Percentiles rank a stretch among this genome's conserved stretches.
Conservation (phyloP, 2,113 vertebrate genomes). For the Paradisaea rubra region DNA sequence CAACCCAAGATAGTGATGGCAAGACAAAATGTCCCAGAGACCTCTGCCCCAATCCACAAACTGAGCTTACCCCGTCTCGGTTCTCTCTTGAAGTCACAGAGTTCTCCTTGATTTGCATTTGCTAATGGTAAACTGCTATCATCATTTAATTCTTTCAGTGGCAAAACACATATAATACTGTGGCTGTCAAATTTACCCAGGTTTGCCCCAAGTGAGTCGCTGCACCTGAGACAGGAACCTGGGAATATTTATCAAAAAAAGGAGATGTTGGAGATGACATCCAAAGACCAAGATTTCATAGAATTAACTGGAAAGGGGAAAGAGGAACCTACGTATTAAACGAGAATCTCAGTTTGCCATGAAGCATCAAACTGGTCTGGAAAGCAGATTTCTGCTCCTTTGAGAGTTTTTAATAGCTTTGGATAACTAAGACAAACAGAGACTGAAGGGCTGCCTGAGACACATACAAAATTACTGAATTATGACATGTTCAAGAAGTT, state of each 20-base stretch:
- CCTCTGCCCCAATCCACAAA: neutral
- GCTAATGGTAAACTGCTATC: neutral
- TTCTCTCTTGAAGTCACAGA: neutral
- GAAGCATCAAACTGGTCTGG: neutral
- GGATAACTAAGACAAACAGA: slow-evolving; percentile 36
- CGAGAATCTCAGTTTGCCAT: neutral
- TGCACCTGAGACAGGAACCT: neutral
- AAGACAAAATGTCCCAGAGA: neutral
- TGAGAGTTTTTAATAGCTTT: neutral
- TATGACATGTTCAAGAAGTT: slow-evolving; percentile 32
- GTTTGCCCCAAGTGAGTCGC: neutral
- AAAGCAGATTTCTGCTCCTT: slow-evolving; percentile 17
- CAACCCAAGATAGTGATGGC: neutral
- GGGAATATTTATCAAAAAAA: neutral
- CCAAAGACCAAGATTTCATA: neutral
- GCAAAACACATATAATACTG: neutral
- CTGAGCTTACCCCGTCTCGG: neutral
- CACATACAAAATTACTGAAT: slow-evolving; percentile 42
- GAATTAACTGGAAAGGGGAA: neutral
- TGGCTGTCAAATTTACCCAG: neutral
- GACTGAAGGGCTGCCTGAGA: slow-evolving; percentile 17
- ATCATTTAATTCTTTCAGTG: neutral
- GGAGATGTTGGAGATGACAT: neutral
- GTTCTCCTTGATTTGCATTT: neutral
- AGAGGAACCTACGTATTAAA: neutral